Conservation (phyloP, 2,113 vertebrate genomes). For the Trematomus loennbergii region DNA sequence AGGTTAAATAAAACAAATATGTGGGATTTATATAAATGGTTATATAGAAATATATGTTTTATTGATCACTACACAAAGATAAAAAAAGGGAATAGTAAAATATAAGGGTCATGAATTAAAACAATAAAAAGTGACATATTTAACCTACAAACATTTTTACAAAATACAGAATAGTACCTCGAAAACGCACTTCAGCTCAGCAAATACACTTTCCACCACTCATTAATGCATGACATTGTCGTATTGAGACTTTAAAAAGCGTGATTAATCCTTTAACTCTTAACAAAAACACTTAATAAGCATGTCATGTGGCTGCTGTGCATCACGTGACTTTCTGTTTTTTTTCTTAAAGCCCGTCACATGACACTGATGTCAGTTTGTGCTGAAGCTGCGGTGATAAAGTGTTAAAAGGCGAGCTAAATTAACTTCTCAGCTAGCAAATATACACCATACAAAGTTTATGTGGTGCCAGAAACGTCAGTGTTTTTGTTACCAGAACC, state of each 20-base stretch:
- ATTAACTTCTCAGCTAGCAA: background rate
- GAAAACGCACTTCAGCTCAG: background rate
- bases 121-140: too few species aligned
- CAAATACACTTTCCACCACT: background rate
- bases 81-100: background rate
- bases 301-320: background rate
- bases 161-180: background rate
- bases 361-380: slow-evolving; percentile 45
- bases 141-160: too few species aligned
- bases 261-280: too few species aligned
- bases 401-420: background rate
- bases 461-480: background rate
- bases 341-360: slow-evolving; percentile 67
- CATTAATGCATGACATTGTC: background rate
- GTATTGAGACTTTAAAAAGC: background rate
- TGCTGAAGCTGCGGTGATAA: slow-evolving; percentile 6
- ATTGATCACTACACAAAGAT: background rate
- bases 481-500: background rate
- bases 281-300: background rate
- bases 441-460: background rate
- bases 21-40: too few species aligned
- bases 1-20: too few species aligned
- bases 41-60: too few species aligned
- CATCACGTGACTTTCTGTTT: slow-evolving; percentile 69
- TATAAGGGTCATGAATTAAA: too few species aligned